Evolutionary conservation across 2,113 vertebrate species (phyloP), one percentile per base, ranked within the genome.

Genomic region (Peromyscus californicus): DNA sequence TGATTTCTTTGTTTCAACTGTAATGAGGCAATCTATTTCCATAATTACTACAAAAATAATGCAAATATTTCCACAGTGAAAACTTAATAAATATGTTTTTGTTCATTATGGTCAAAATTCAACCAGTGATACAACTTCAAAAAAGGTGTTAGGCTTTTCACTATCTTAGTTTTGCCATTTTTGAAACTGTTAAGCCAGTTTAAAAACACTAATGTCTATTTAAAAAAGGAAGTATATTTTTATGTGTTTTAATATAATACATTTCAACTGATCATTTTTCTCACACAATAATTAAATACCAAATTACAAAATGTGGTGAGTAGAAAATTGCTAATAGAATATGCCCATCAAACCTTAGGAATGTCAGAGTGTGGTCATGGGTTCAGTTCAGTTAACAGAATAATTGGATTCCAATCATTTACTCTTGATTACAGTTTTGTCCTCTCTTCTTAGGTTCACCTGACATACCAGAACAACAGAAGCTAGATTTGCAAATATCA

Each of bases 371-470:
- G 63, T 97, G 80, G 45, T 51, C 74, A 33, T 65, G 59, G 91
- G 70, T 86, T 97, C 96, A 97, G 96, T 97, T 98, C 96, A 98
- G 92, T 96, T 98, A 98, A 97, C 96, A 97, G 96, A 98, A 97
- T 98, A 98, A 97, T 95, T 97, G 95, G 72, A 97, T 98, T 95
- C 96, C 45, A 92, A 95, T 97, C 96, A 97, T n/a, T n/a, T 97
- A 88, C 84, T 96, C 90, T 93, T 93, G 84, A 97, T 97, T 93
- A 90, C 45, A 97, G 78, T 95, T 94, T 96, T 97, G 65, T 76
- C 88, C 93, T 97, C 93, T 97, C 70, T 97, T 95, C 45, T 94
- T 89, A 57, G 70, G 93, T 90, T 97, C 95, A 94, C 78, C 90
- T 96, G 74, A 76, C 70, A 85, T 90, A 92, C 93, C 17, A 87